Base-by-base conservation (phyloP, 2,113 vertebrate genomes). In the Crotalus tigris region DNA sequence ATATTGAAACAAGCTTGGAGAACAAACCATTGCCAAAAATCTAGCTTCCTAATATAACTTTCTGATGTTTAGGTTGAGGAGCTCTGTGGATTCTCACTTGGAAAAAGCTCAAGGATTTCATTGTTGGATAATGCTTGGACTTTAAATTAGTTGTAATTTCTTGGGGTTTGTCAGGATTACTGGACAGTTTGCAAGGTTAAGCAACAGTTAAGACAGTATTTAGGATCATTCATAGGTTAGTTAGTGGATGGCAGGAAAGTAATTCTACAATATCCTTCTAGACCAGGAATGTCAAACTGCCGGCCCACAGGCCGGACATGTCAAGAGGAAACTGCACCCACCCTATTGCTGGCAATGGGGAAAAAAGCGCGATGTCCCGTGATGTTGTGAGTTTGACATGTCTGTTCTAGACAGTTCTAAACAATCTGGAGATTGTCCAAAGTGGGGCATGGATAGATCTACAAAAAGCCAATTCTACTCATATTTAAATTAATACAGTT, bases 11-110 rank as follows among this genome's bases (percentile, higher is more conserved):
- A 51, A 51, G 49, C 49, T 51, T 51, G 49, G 49, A 51, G 49
- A 51, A 51, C 49, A 51, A 9, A 51, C 49, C 49, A 51, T 1
- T 51, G 49, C 49, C 49, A 51, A 51, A 95, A 94, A 90, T 85
- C 51, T 7, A 46, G 81, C 0, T 90, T 11, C 0, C 0, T 87
- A 33, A 88, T 21, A 57, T 33, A 53, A 13, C 85, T 58, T 91
- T 75, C 11, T 94, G 88, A 94, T 88, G 44, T 81, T 9, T 44
- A 54, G 55, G 92, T 85, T 87, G 93, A 93, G 91, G 89, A 39
- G 33, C 49, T 19, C 15, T 86, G 24, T 51, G 55, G 0, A 91
- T n/a, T 54, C 61, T 15, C 10, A 39, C 59, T 69, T 58, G 44
- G 51, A 92, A 21, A 39, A 85, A 39, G 87, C 1, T 4, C 51